Evolutionary conservation across 2,888 invertebrate species (phyloP), one percentile per base, ranked within the genome.

Genomic region (Dusona sp.): DNA sequence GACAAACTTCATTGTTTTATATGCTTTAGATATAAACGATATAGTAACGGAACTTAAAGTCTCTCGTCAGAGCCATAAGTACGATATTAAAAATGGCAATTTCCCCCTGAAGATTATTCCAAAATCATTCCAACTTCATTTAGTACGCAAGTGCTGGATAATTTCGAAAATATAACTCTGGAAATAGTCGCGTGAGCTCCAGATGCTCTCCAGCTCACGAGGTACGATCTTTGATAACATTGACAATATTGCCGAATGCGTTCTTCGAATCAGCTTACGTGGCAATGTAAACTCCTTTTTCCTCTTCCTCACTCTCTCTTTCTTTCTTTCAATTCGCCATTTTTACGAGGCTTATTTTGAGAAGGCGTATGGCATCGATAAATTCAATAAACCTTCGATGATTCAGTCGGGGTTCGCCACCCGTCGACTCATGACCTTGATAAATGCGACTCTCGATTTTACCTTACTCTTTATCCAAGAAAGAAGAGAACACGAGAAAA

Each of bases 381-480:
- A 80, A 83, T 78, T 38, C 36, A 78, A 73, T 81, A 72, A 67
- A 67, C 80, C 77, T 86, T 86, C 80, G 61, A 68, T 72, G 73
- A 72, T 77, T 67, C 75, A 75, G 70, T 19, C 82, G 51, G 79
- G 77, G 77, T 33, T 83, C 36, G 78, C 81, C 79, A 74, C 70
- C 42, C 80, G 75, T 78, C 48, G 61, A 54, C 72, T 22, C 29
- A 13, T 61, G 75, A 85, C 88, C 88, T 88, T 85, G 80, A 64
- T 13, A 25, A 77, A n/a, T 48, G 45, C 16, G 61, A 22, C 36
- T 38, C 68, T 79, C 73, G 38, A 22, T 67, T 16, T 29, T 61
- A 67, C 67, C 65, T 81, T 68, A 65, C 83, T 84, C 79, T 74
- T 64, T 45, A 74, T 74, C 54, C 64, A 61, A 57, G 64, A 36